Evolutionary conservation across 2,113 vertebrate genomes (phyloP).

Genomic region (Glaucomys volans): DNA sequence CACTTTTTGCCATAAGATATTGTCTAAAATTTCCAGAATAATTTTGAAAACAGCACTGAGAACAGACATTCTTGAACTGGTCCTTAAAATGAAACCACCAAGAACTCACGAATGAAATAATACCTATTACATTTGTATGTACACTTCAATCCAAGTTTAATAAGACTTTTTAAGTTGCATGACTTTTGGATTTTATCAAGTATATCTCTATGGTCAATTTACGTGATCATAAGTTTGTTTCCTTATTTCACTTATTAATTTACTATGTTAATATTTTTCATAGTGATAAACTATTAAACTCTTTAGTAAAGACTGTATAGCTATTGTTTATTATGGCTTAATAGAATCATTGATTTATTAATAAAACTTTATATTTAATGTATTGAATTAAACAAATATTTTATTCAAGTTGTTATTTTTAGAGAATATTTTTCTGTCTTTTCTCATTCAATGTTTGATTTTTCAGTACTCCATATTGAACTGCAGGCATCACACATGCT

Average conservation of each 20-base stretch:
- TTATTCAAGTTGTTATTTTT: slow-evolving; percentile 11
- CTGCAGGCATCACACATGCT: too few relatives aligned
- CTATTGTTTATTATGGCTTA: neutral
- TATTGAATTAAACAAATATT: slow-evolving; percentile 26
- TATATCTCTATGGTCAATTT: neutral
- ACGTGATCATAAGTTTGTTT: neutral
- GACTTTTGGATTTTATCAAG: neutral
- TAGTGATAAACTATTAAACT: neutral
- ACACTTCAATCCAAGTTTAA: neutral
- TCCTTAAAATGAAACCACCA: neutral
- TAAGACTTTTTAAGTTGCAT: slow-evolving; percentile 35
- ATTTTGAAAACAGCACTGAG: neutral
- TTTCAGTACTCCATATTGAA: too few relatives aligned
- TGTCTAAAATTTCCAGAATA: slow-evolving; percentile 17
- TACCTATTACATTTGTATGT: neutral
- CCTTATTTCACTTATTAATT: neutral
- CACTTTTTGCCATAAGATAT: neutral
- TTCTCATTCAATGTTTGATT: too few relatives aligned
- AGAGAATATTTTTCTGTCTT: neutral
- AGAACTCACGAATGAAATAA: slow-evolving; percentile 1
- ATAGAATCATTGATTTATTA: slow-evolving; percentile 18
- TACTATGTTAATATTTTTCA: neutral
- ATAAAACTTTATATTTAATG: neutral
- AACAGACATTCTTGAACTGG: neutral
- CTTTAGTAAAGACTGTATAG: neutral